These are phyloP conservation scores for Scylla paramamosain DNA, from an alignment of 1,140 invertebrate species.

Conservation along the genomic window DNA sequence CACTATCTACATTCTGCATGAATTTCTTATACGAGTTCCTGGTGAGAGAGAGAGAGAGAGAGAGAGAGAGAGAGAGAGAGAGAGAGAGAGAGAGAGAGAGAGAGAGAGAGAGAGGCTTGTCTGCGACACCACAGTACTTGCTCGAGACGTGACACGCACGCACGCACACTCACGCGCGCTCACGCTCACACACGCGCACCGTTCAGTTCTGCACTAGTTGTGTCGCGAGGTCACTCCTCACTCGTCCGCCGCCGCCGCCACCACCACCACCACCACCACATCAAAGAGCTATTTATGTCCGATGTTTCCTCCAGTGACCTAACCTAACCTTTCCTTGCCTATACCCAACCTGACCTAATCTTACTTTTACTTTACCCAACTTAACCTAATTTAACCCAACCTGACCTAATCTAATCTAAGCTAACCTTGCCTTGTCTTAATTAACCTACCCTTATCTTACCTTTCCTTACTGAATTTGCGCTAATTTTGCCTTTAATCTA, in stretches of 20 bases:
- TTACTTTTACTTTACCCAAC: neutral
- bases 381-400: too few relatives aligned
- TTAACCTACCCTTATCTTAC: too few relatives aligned
- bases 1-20: neutral
- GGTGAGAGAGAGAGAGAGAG: too few relatives aligned
- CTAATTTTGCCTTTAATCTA: too few relatives aligned
- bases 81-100: too few relatives aligned
- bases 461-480: too few relatives aligned
- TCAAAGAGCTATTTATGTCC: neutral
- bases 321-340: neutral
- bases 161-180: slow-evolving; percentile 10
- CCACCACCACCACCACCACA: neutral
- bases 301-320: neutral
- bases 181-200: slow-evolving; percentile 15
- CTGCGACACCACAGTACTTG: neutral
- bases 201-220: slow-evolving; percentile 15
- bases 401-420: too few relatives aligned
- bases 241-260: neutral
- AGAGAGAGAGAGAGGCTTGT: neutral
- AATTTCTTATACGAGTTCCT: too few relatives aligned
- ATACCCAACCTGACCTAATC: neutral
- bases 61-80: too few relatives aligned
- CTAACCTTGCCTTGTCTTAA: too few relatives aligned
- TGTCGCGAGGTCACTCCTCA: neutral
- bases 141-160: neutral